Conservation (phyloP, 2,113 vertebrate genomes). For the Corythoichthys intestinalis region DNA sequence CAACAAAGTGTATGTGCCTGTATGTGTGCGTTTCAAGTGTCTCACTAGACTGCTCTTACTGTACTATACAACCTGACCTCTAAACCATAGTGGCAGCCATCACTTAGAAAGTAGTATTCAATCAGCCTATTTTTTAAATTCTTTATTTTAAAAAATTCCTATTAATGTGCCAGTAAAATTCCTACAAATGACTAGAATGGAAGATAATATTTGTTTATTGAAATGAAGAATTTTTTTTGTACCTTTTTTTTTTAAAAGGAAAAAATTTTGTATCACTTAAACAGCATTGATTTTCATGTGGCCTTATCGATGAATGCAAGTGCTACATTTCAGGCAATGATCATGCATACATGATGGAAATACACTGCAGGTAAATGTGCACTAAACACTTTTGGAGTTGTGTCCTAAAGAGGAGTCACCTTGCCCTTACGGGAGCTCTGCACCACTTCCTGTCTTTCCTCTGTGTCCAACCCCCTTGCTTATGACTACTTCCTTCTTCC, state of each 20-base stretch:
- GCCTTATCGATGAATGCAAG: not conserved
- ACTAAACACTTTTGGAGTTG: not conserved
- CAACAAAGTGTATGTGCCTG: slow-evolving; percentile 29
- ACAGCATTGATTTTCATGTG: not conserved
- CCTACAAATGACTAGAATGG: not conserved
- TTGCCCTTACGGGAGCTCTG: slow-evolving; percentile 41
- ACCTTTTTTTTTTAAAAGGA: not conserved
- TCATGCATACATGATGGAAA: not conserved
- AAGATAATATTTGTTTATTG: not conserved
- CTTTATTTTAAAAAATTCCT: not conserved
- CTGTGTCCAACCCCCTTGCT: slow-evolving; percentile 18
- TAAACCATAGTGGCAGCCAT: not conserved
- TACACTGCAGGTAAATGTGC: not conserved
- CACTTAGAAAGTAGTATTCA: not conserved
- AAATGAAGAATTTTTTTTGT: not conserved
- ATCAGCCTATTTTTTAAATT: not conserved
- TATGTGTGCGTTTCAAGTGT: not conserved
- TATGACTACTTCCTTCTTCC: slow-evolving; percentile 18
- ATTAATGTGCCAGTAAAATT: not conserved
- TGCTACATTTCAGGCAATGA: not conserved
- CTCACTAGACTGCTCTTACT: slow-evolving; percentile 19
- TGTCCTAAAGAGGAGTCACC: slow-evolving; percentile 46
- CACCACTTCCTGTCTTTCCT: slow-evolving; percentile 27
- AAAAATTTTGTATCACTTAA: not conserved
- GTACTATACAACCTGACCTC: slow-evolving; percentile 1